A percentile compares a stretch with the other conserved stretches of the same genome.
phyloP scores from a whole-genome alignment of 2,113 vertebrate species.

The Misgurnus anguillicaudatus region DNA sequence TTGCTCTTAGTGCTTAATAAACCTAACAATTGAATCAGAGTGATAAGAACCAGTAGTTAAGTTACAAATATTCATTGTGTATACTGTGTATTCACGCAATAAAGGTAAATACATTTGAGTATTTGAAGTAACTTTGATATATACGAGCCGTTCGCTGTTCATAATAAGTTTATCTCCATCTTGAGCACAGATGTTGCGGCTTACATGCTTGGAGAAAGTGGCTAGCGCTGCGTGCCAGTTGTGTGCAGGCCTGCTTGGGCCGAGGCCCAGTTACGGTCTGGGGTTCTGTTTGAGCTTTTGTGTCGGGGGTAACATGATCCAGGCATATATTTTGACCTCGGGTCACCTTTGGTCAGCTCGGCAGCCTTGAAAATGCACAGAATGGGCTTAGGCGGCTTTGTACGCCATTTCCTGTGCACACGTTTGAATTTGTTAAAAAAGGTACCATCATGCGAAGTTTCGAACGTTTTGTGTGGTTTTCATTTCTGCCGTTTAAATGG shows the following conservation, averaged over 20 bases:
- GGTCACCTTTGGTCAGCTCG: conserved; percentile 28
- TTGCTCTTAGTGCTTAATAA: too few relatives aligned
- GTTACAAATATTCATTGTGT: too few relatives aligned
- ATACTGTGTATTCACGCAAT: too few relatives aligned
- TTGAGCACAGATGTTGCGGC: conserved; percentile 60
- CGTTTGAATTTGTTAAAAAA: neutral
- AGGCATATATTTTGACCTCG: conserved; percentile 27
- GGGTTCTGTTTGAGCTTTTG: conserved; percentile 15
- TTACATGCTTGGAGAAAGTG: conserved; percentile 37
- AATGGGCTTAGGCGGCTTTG: neutral
- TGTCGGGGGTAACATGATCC: conserved; percentile 32
- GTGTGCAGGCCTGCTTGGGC: conserved; percentile 24
- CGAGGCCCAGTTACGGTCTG: conserved; percentile 21
- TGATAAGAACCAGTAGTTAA: too few relatives aligned
- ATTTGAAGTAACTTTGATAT: conserved; percentile 7
- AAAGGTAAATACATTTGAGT: too few relatives aligned
- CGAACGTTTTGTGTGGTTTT: neutral
- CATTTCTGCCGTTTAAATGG: neutral
- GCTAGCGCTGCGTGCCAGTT: conserved; percentile 35
- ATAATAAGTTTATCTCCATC: conserved; percentile 47
- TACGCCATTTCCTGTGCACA: neutral
- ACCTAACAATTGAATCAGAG: too few relatives aligned
- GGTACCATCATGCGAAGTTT: neutral
- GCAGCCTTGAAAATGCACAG: neutral
- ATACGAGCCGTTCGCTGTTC: conserved; percentile 15